phyloP scores from a whole-genome alignment of 2,113 vertebrate genomes.

The Heterotis niloticus region DNA sequence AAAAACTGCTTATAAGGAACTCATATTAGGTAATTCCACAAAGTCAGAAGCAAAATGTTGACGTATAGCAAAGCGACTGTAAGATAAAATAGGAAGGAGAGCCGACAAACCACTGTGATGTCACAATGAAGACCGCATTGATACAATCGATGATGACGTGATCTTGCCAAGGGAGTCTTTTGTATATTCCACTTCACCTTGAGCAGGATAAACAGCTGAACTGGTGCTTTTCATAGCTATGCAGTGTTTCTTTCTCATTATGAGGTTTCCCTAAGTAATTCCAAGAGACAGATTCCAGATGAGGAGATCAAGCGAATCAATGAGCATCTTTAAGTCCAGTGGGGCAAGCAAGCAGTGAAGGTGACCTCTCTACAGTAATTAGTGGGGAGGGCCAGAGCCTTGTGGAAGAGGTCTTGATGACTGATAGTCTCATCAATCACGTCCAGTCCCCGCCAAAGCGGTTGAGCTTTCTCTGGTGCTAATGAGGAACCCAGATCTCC shows the following conservation, averaged over 20 bases:
- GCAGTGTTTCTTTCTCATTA: no score
- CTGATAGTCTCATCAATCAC: constrained; percentile 24
- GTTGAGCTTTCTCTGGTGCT: constrained; percentile 1
- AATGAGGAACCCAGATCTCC: constrained; percentile 5
- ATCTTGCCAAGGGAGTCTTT: background rate
- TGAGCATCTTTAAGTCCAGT: constrained; percentile 35
- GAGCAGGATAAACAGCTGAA: background rate
- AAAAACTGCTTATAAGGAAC: no score
- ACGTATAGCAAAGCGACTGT: no score
- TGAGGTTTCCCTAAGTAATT: background rate
- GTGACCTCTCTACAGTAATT: constrained; percentile 39
- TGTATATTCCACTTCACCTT: background rate
- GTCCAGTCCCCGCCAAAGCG: background rate
- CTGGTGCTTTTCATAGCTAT: background rate
- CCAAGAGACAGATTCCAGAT: background rate
- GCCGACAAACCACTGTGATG: background rate
- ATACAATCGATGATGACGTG: background rate
- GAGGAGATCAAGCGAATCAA: constrained; percentile 22
- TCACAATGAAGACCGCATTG: no score
- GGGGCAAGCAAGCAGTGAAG: constrained; percentile 41
- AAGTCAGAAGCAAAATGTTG: no score
- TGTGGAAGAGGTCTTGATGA: background rate
- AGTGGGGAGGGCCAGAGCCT: background rate
- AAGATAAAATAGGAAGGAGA: background rate
- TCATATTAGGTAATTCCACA: no score